Evolutionary conservation across 2,888 invertebrate species (phyloP), one percentile per base, ranked within the genome.

Genomic region (Drosophila putrida): DNA sequence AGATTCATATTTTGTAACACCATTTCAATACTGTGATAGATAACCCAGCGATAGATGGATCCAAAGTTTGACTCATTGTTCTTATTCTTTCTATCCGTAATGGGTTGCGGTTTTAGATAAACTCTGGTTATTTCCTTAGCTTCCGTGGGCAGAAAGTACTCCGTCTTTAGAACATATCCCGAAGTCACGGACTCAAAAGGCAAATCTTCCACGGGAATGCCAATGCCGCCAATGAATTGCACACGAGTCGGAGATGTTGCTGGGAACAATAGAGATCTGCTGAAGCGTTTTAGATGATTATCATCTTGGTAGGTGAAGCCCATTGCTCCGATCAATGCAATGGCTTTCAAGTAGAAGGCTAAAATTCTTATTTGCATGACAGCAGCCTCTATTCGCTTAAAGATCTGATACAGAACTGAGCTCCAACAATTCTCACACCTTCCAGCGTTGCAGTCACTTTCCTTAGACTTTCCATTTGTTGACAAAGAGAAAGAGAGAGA

Each of bases 1-100:
- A 95, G 93, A 11, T 95, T 94, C 81, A 95, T 94, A 86, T 95
- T 95, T 39, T 89, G 74, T 20, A 91, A 65, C 4, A 90, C 54
- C 63, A 83, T 82, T 75, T 92, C 92, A 35, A 92, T 83, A 54
- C 86, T 85, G 5, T 82, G 89, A 65, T 92, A 92, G 13, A 91
- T 73, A 27, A 87, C 74, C 91, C 92, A 92, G 4, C 92, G 90
- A 54, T 90, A 91, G 4, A 78, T 61, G 0, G 80, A 63, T 3
- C 83, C 81, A 53, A 80, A 76, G 28, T 70, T 75, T 4, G 39
- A 27, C 11, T 5, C 31, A 51, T 4, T 5, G 1, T 71, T n/a
- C 0, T 3, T 6, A 0, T 69, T 13, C 2, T 58, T 44, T 33
- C 85, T 71, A 1, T 75, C 82, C 38, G 85, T 79, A 4, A 91